Evolutionary conservation across 2,888 invertebrate genomes (phyloP), one percentile per base, ranked within the genome.

Genomic region (Drosophila mayaguana): DNA sequence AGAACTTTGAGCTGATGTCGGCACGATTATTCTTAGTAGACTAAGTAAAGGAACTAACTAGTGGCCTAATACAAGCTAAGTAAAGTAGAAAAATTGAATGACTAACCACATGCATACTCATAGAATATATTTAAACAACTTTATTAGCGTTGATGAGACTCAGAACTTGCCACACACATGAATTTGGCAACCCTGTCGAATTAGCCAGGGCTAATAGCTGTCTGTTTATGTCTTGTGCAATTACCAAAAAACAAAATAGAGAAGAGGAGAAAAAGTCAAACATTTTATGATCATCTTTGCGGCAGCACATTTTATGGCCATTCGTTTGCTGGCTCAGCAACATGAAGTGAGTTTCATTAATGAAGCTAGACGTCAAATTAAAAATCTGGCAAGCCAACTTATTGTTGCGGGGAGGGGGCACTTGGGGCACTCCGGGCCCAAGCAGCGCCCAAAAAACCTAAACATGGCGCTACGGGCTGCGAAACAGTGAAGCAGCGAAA

Each of bases 401-500:
- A 55, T 63, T 62, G 67, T 73, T 67, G 28, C 0, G 8, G 28
- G 28, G 7, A 7, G 1, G 2, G 28, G 28, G 28, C 8, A 25
- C 7, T n/a, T n/a, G 28, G 12, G 73, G 57, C 56, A 61, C 36
- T 61, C 59, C 53, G 42, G 25, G 46, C 46, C 51, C 20, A 46
- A 48, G 45, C 18, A 60, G 65, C 60, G 55, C 60, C 54, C 28
- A 50, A 72, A 72, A 72, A 78, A 34, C 25, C 16, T 43, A 66
- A 75, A 75, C 68, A 75, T 85, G 86, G 88, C 83, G 83, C 88
- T 83, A 53, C 60, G 28, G 54, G 68, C 48, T 12, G 45, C 66
- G 60, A 70, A 74, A 84, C 88, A 88, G 68, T 88, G 62, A 90
- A 90, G 90, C 84, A 84, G n/a, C n/a, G n/a, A n/a, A n/a, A n/a